These are phyloP conservation scores for Chaenocephalus aceratus DNA, from an alignment of 2,113 vertebrate species.

Conservation along the genomic window DNA sequence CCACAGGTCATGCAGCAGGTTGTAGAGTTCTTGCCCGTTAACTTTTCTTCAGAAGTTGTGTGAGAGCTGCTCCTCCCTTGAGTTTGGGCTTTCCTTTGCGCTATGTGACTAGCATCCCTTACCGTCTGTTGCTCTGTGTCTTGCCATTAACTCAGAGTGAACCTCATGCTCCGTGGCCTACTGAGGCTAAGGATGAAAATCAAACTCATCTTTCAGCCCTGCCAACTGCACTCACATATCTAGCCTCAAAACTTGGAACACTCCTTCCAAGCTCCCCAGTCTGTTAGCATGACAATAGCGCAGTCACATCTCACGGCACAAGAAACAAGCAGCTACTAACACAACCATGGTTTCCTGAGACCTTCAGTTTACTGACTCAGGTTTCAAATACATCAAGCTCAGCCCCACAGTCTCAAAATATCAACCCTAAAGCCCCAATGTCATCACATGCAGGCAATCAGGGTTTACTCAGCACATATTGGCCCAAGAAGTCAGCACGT, in stretches of 20 bases:
- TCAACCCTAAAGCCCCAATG: conserved; percentile 66
- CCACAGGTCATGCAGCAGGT: conserved; percentile 27
- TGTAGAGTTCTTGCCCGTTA: conserved; percentile 20
- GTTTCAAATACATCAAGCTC: conserved; percentile 56
- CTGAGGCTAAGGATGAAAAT: conserved; percentile 51
- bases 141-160: conserved; percentile 49
- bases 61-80: conserved; percentile 20
- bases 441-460: conserved; percentile 52
- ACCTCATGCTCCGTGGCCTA: conserved; percentile 40
- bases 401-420: conserved; percentile 48
- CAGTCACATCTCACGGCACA: conserved; percentile 48
- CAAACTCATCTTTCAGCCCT: conserved; percentile 49
- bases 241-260: conserved; percentile 52
- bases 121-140: conserved; percentile 50
- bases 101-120: conserved; percentile 37
- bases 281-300: conserved; percentile 62
- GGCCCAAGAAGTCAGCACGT: conserved; percentile 46
- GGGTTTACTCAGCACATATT: conserved; percentile 43
- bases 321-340: conserved; percentile 50
- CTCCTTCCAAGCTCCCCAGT: conserved; percentile 32
- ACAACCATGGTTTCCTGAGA: conserved; percentile 57
- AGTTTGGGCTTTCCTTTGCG: conserved; percentile 40
- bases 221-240: conserved; percentile 54
- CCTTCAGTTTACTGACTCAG: conserved; percentile 59
- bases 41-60: conserved; percentile 41